Conservation (phyloP, 2,888 invertebrate species). For the Sialis fuliginosa region DNA sequence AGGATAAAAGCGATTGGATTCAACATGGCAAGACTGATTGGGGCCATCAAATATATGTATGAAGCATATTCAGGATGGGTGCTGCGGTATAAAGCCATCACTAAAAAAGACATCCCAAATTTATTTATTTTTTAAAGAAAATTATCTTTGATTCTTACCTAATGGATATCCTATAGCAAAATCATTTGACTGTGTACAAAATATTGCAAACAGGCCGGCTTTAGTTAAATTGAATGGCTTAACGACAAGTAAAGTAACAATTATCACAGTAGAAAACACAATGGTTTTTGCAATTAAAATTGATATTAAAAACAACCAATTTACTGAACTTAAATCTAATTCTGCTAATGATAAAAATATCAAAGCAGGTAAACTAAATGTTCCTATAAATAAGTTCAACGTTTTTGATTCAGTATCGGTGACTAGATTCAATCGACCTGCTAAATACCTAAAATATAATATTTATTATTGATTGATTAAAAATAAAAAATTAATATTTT, state of each 20-base stretch:
- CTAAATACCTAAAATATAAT: conserved; percentile 48
- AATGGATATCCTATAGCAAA: conserved; percentile 94
- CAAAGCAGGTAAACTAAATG: conserved; percentile 80
- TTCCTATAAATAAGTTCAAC: conserved; percentile 80
- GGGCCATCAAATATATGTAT: conserved; percentile 85
- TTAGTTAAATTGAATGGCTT: conserved; percentile 66
- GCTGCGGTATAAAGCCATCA: conserved; percentile 66
- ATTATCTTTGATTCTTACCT: conserved; percentile 37
- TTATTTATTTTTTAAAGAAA: background rate
- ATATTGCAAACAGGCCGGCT: conserved; percentile 84
- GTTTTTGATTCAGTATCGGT: conserved; percentile 75
- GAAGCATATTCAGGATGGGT: conserved; percentile 79
- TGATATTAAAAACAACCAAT: conserved; percentile 80
- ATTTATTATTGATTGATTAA: background rate
- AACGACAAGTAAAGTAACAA: conserved; percentile 61
- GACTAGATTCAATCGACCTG: conserved; percentile 68
- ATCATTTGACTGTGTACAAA: conserved; percentile 93
- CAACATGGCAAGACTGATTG: conserved; percentile 78
- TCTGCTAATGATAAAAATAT: conserved; percentile 81
- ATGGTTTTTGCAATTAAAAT: conserved; percentile 71
- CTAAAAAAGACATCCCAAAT: conserved; percentile 26
- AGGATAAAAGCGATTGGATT: conserved; percentile 84
- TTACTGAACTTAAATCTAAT: conserved; percentile 64
- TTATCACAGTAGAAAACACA: conserved; percentile 63
- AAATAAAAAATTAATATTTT: conserved; percentile 1